These are phyloP conservation scores for Hemicordylus capensis DNA, from an alignment of 2,113 vertebrate species.

Conservation along the genomic window DNA sequence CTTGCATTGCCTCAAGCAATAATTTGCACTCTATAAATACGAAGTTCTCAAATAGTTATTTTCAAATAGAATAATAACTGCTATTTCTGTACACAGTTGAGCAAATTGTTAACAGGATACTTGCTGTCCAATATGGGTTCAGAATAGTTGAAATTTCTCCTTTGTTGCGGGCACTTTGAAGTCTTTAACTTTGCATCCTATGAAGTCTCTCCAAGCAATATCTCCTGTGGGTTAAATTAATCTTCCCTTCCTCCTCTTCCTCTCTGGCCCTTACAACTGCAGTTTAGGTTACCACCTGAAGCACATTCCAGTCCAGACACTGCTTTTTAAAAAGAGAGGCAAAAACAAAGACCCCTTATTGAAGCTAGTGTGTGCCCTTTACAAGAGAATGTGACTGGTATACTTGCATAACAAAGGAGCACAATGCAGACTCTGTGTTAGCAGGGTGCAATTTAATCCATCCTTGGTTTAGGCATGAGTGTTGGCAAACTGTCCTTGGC, in stretches of 20 bases:
- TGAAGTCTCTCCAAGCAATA: slow-evolving; percentile 62
- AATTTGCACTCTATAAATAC: background rate
- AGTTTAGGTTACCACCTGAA: slow-evolving; percentile 69
- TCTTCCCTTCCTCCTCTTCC: slow-evolving; percentile 12
- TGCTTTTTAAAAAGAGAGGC: slow-evolving; percentile 39
- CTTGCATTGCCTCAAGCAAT: background rate
- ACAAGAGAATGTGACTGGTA: slow-evolving; percentile 1
- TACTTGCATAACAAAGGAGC: slow-evolving; percentile 32
- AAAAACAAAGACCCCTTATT: slow-evolving; percentile 28
- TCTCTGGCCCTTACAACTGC: background rate
- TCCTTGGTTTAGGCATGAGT: slow-evolving; percentile 36
- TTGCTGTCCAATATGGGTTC: slow-evolving; percentile 1
- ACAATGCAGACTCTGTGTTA: slow-evolving; percentile 63
- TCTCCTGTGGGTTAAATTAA: slow-evolving; percentile 47
- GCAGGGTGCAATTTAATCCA: slow-evolving; percentile 65
- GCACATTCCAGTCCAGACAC: slow-evolving; percentile 58
- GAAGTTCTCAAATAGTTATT: background rate
- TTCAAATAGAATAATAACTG: background rate
- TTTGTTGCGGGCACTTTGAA: slow-evolving; percentile 63
- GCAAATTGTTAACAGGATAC: slow-evolving; percentile 1
- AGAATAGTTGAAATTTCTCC: slow-evolving; percentile 32
- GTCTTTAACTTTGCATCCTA: slow-evolving; percentile 36
- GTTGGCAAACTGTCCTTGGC: slow-evolving; percentile 43
- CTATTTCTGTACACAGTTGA: slow-evolving; percentile 25
- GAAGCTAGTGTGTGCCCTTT: slow-evolving; percentile 1